Percentiles rank a stretch among this genome's conserved stretches.
Conservation (phyloP, 2,797 vertebrate species). For the Sebastes paucispinis region DNA sequence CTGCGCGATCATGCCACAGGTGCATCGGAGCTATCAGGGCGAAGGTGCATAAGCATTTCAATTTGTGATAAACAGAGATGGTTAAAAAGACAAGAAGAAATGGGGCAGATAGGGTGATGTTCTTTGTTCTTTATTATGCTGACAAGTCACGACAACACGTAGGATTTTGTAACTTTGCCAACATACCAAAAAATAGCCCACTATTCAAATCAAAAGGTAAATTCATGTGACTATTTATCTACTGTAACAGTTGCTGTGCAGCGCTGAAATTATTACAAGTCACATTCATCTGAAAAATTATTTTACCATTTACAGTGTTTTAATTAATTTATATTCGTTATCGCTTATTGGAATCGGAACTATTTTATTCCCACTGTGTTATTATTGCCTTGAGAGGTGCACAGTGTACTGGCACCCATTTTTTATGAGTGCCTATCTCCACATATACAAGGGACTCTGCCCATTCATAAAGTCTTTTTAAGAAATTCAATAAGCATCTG, state of each 20-base stretch:
- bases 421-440: slow-evolving; percentile 18
- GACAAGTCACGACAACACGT: slow-evolving; percentile 15
- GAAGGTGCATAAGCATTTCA: slow-evolving; percentile 36
- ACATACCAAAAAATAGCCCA: neutral
- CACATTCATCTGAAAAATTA: neutral
- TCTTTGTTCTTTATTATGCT: slow-evolving; percentile 16
- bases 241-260: neutral
- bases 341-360: neutral
- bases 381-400: neutral
- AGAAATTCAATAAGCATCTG: neutral
- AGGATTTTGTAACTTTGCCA: slow-evolving; percentile 9
- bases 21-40: slow-evolving; percentile 26
- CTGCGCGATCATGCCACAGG: neutral
- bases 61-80: slow-evolving; percentile 59
- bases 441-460: neutral
- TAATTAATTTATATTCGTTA: neutral
- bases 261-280: neutral
- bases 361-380: neutral
- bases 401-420: neutral
- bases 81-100: slow-evolving; percentile 50
- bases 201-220: neutral
- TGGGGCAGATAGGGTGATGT: slow-evolving; percentile 14
- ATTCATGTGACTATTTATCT: neutral
- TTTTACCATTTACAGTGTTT: neutral
- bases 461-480: neutral